Evolutionary conservation across 2,888 invertebrate species (phyloP).

Genomic region (Heliconius ismenius): DNA sequence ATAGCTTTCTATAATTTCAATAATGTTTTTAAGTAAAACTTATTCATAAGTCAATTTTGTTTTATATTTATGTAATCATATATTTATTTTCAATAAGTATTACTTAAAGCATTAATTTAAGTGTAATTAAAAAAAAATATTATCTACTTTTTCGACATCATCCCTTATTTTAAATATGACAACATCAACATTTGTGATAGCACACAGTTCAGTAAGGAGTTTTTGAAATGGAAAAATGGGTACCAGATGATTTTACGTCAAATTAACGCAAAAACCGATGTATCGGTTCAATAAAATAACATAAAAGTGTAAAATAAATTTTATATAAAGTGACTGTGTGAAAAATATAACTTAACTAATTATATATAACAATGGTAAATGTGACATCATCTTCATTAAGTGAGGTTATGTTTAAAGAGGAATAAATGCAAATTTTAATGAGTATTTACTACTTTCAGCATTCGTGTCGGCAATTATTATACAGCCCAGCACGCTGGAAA

Average conservation of each 20-base stretch:
- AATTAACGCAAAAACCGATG: constrained; percentile 57
- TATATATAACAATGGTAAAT: constrained; percentile 46
- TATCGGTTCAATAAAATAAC: constrained; percentile 51
- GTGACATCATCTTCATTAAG: constrained; percentile 24
- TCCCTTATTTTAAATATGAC: neutral
- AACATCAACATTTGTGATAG: constrained; percentile 8
- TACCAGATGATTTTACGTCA: constrained; percentile 53
- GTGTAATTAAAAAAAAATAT: no score
- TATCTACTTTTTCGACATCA: neutral
- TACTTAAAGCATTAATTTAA: neutral
- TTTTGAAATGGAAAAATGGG: constrained; percentile 34
- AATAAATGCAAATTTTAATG: constrained; percentile 46
- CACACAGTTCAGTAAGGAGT: constrained; percentile 1
- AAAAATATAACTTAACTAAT: constrained; percentile 33
- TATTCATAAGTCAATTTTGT: neutral
- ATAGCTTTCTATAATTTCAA: neutral
- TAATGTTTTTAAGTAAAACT: neutral
- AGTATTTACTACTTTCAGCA: constrained; percentile 63
- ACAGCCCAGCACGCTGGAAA: constrained; percentile 76
- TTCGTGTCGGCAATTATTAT: constrained; percentile 73
- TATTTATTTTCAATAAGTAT: neutral
- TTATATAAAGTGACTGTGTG: constrained; percentile 39
- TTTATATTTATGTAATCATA: neutral
- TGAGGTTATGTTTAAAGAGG: constrained; percentile 60
- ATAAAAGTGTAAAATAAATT: constrained; percentile 45